Evolutionary conservation across 2,888 invertebrate genomes (phyloP), one percentile per base, ranked within the genome.

Genomic region (Cheilosia grossa): DNA sequence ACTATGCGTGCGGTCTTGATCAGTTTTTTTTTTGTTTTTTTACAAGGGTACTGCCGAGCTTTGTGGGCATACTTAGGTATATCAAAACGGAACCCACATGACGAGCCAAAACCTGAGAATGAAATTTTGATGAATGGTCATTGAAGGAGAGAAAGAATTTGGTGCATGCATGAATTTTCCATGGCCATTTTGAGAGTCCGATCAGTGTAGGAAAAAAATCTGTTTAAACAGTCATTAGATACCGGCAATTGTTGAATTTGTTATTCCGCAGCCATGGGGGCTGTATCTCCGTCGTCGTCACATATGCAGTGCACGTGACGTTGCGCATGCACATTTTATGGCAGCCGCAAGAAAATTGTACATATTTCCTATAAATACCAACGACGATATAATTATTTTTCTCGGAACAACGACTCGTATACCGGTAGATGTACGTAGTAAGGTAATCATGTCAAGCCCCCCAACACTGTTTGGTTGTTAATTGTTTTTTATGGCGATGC

Each of bases 381-480:
- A 7, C 58, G 49, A 61, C 66, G 78, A 61, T 63, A 78, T 79
- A 83, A 83, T 83, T 83, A 74, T 73, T 79, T 79, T 58, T 66
- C 33, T 67, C 49, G 59, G 67, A 53, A 67, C 54, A 21, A 54
- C 17, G 21, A 13, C 21, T 19, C 30, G 30, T 30, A 30, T 30
- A 30, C 10, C 7, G 44, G 53, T 44, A 42, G 42, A 10, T 13
- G 7, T 24, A 27, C 51, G 33, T 37, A 77, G 82, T 77, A 72
- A 77, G 83, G 80, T 70, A 80, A 83, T 70, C 83, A 80, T 83
- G 83, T 80, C 83, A 80, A 75, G 75, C 75, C 64, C 33, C 27
- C 56, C 73, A 74, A 69, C 81, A 69, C 69, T 64, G 75, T 75
- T 81, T 27, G 70, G 59, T 77, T 77, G 77, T 77, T 82, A 77